Percentiles rank a stretch among this genome's conserved stretches.
phyloP scores from a whole-genome alignment of 2,113 vertebrate genomes.

The Orycteropus afer region DNA sequence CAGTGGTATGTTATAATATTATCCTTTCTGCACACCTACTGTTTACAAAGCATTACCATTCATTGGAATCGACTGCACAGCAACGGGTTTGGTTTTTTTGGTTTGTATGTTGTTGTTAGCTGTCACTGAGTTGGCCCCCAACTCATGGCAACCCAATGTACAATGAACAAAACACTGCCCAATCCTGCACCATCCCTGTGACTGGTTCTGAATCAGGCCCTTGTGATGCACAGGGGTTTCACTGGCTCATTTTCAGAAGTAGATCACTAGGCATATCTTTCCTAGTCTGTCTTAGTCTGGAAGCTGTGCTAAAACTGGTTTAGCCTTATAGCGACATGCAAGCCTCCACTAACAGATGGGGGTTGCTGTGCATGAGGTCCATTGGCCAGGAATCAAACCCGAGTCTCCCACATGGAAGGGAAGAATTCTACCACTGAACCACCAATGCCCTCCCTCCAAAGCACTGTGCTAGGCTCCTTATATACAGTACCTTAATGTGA shows the following conservation, averaged over 20 bases:
- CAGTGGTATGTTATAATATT: background rate
- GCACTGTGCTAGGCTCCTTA: background rate
- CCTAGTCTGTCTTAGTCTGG: background rate
- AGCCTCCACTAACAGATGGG: background rate
- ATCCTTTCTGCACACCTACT: background rate
- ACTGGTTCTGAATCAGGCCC: too few relatives aligned
- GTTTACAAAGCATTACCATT: background rate
- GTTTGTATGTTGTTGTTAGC: background rate
- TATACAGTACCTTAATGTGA: background rate
- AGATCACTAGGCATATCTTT: background rate
- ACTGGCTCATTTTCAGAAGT: background rate
- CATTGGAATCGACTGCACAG: background rate
- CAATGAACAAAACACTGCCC: background rate
- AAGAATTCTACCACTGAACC: background rate
- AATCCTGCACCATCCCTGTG: background rate
- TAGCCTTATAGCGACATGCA: background rate
- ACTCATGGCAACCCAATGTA: background rate
- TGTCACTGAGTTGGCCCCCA: background rate
- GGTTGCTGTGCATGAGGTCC: background rate
- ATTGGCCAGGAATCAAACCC: background rate
- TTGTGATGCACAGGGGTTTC: background rate
- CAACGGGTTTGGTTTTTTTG: background rate
- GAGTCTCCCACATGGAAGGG: background rate
- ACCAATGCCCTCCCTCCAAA: background rate
- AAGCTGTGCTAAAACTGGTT: background rate